Evolutionary conservation across 2,888 invertebrate genomes (phyloP).

Genomic region (Phanerotoma sp.): DNA sequence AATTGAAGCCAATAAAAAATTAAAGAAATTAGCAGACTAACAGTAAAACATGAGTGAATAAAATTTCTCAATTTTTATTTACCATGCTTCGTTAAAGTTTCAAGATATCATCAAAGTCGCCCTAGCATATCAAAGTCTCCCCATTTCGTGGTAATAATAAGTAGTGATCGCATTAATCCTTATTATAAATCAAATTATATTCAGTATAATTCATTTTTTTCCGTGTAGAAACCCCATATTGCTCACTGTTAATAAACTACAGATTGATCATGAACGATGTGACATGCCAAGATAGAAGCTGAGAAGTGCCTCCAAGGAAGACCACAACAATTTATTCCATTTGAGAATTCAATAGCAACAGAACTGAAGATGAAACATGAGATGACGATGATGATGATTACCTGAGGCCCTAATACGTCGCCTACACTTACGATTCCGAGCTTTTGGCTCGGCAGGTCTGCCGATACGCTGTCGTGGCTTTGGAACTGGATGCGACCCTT

Average conservation of each 20-base stretch:
- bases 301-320: background rate
- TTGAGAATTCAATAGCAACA: background rate
- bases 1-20: background rate
- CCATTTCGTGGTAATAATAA: no score
- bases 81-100: no score
- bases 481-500: constrained; percentile 41
- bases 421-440: constrained; percentile 54
- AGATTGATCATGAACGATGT: constrained; percentile 16
- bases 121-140: no score
- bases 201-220: no score
- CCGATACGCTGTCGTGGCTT: constrained; percentile 45
- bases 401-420: constrained; percentile 52
- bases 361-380: constrained; percentile 33
- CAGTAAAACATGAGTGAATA: no score
- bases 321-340: background rate
- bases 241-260: constrained; percentile 6
- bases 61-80: no score
- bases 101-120: no score
- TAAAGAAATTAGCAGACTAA: background rate
- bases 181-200: no score
- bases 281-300: background rate
- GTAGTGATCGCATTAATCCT: no score
- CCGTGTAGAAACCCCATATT: background rate
- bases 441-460: constrained; percentile 39
- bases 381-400: constrained; percentile 40